These are phyloP conservation scores for Parazoanthus darwini DNA, from an alignment of 92 coral and sea anemone species.

Conservation along the genomic window DNA sequence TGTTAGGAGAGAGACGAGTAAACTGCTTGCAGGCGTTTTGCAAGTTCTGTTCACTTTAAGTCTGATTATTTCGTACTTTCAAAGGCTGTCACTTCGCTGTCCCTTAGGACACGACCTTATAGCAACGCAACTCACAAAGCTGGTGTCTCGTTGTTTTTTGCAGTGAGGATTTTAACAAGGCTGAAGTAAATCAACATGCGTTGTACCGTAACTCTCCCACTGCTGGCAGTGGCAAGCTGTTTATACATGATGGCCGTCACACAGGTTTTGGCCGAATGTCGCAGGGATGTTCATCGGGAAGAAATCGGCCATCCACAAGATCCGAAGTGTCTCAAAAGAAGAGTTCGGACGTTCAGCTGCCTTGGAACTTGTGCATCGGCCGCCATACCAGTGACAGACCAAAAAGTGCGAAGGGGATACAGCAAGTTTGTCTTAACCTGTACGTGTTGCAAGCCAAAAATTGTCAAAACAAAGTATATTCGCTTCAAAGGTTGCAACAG, in stretches of 20 bases:
- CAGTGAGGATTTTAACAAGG: conserved; percentile 33
- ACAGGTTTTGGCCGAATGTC: conserved; percentile 10
- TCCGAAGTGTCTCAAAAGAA: conserved; percentile 5
- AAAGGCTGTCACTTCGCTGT: background rate
- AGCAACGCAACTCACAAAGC: conserved; percentile 20
- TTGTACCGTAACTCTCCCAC: background rate
- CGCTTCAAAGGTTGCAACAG: conserved; percentile 34
- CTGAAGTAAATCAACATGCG: conserved; percentile 39
- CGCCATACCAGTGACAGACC: conserved; percentile 37
- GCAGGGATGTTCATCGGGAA: conserved; percentile 1
- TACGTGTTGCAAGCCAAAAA: conserved; percentile 25
- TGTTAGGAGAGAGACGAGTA: background rate
- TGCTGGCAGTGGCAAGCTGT: conserved; percentile 1
- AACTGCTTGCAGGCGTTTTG: conserved; percentile 32
- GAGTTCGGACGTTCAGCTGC: conserved; percentile 24
- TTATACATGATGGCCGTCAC: conserved; percentile 1
- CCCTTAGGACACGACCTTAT: background rate
- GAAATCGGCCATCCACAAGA: conserved; percentile 7
- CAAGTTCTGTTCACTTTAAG: conserved; percentile 32
- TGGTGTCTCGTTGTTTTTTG: conserved; percentile 35
- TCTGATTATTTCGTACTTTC: background rate
- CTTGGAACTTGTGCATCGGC: conserved; percentile 16
- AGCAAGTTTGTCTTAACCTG: conserved; percentile 10
- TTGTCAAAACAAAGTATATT: conserved; percentile 26
- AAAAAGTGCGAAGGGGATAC: background rate